Base-by-base conservation (phyloP, 2,113 vertebrate species). In the Microcebus tavaratra region DNA sequence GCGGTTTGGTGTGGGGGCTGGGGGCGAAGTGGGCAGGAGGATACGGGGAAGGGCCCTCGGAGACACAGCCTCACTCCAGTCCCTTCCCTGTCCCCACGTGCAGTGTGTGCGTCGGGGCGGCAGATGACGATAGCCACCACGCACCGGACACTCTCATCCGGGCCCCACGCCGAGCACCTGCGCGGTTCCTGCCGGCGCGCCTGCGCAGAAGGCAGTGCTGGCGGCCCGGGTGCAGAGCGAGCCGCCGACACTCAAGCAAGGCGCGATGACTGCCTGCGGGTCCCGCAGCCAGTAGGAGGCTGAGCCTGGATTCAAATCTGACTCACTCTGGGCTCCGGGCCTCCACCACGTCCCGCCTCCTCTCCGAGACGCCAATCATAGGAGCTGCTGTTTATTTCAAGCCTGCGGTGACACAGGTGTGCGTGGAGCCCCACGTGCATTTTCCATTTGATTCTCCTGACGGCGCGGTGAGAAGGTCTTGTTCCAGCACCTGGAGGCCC, bases 401-500 rank as follows among this genome's bases (percentile, higher is more conserved):
- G 29, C 25, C 53, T 3, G 0, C 0, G 0, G 12, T 0, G 15
- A 39, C 29, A 39, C 93, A 68, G 63, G 3, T 2, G 25, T 18
- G 34, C 0, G 2, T 0, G 7, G 29, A 50, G n/a, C 45, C 34
- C 27, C 0, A 45, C 0, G 1, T 1, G n/a, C 2, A 13, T 45
- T 79, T 90, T 23, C 86, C 17, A 31, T 1, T 3, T 10, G 15
- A 0, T 14, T 20, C 80, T 53, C 23, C 48, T 0, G 0, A 12
- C 1, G 3, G 29, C 29, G 53, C 61, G 1, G 20, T 2, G 59
- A 29, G 88, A 53, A 9, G 75, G 82, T 31, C 53, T 5, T 5
- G 12, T 9, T 27, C 15, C 57, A 2, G 20, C 8, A 4, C 63
- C 75, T 6, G 0, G 15, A 31, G 83, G 65, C 36, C 36, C 50